A percentile compares a stretch with the other conserved stretches of the same genome.
These are phyloP conservation scores for Tenthredo livida DNA, from an alignment of 2,888 invertebrate species.

Conservation along the genomic window DNA sequence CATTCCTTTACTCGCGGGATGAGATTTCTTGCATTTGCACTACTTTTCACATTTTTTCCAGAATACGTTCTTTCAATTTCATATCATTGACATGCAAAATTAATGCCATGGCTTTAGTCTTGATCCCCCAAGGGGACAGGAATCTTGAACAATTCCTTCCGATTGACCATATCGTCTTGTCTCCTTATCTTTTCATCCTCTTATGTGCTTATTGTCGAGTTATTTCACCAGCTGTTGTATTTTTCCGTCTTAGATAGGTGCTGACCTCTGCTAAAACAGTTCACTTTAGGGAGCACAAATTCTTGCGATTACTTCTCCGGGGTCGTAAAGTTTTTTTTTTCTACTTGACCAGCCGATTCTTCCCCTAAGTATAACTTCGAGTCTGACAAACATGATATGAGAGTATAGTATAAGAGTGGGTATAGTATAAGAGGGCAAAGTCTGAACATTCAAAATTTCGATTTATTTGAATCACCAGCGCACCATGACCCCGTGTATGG, in stretches of 20 bases:
- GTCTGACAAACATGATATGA: not conserved
- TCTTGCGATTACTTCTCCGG: not conserved
- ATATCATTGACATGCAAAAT: not conserved
- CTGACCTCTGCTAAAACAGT: not conserved
- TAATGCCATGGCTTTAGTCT: not conserved
- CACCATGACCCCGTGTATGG: not conserved
- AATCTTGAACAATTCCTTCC: not conserved
- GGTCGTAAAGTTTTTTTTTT: slow-evolving; percentile 3
- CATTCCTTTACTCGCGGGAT: not conserved
- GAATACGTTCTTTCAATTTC: not conserved
- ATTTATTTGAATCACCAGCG: slow-evolving; percentile 1
- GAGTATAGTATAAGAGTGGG: too few relatives aligned
- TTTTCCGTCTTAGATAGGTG: not conserved
- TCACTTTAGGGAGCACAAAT: not conserved
- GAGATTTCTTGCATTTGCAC: not conserved
- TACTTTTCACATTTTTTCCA: not conserved
- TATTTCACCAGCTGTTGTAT: not conserved
- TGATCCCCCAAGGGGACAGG: not conserved
- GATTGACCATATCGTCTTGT: not conserved
- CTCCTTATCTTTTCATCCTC: not conserved
- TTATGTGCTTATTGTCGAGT: not conserved
- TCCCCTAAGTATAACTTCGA: not conserved
- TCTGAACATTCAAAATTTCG: not conserved
- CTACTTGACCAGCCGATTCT: not conserved
- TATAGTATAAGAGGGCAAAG: not conserved